Base-by-base conservation (phyloP, 2,797 vertebrate species). In the Acanthiza pusilla region DNA sequence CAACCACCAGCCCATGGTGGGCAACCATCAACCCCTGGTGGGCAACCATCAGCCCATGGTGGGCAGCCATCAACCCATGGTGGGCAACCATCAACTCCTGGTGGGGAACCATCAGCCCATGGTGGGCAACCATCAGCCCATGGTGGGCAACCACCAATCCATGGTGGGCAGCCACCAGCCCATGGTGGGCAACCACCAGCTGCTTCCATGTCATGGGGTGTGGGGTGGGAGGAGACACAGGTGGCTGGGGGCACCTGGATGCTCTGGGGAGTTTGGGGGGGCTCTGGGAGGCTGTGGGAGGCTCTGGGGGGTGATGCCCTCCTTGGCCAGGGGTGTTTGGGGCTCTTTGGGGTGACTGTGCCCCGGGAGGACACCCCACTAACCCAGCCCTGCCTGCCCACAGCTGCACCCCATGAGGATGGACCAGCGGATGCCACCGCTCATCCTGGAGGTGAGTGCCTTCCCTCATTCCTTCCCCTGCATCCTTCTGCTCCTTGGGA, bases 391-490 rank as follows among this genome's bases (percentile, higher is more conserved):
- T 96, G 70, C 89, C 68, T 96, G 13, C 61, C 75, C 74, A 34
- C 95, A 97, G 96, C 93, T 97, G 75, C 93, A 95, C 81, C 93
- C 96, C 8, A 85, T 96, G 94, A 95, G 94, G 94, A 96, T 97
- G 96, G 96, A 97, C 55, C 95, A 91, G 71, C 61, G 94, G 72
- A 95, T 96, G 95, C 96, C 84, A 0, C 92, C 90, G 0, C 95
- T 97, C 71, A 74, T 94, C 84, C 88, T 96, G 0, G 96, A 96
- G 96, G 96, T 97, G 61, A 96, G 53, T 38, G 5, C 1, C 51
- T 67, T 45, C 84, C 51, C 88, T 67, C 17, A 1, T 26, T 9
- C 54, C 47, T 63, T 55, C 25, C 38, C 55, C 34, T 13, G 32
- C 12, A 1, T 16, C 26, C 50, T 75, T 16, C 80, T 40, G 62